Evolutionary conservation across 2,797 vertebrate species (phyloP).

Genomic region (Chaetophractus vellerosus): DNA sequence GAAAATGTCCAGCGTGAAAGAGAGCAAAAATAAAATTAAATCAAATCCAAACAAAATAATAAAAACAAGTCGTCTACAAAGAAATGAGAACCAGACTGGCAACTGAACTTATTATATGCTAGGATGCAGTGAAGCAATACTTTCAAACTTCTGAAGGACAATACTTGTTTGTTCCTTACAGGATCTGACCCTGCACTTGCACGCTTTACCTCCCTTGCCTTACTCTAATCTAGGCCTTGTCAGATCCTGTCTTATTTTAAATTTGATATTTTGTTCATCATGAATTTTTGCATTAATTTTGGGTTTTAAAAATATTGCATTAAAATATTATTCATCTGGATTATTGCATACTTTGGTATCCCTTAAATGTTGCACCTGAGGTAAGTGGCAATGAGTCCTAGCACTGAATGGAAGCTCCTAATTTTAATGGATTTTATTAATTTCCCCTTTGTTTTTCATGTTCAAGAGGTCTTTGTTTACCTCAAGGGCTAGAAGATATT

Average conservation of each 20-base stretch:
- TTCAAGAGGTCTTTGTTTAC: neutral
- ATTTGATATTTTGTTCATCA: neutral
- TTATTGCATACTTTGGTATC: neutral
- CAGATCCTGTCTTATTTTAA: neutral
- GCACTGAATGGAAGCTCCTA: neutral
- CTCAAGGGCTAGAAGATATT: neutral
- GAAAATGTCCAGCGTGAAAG: neutral
- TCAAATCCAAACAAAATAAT: neutral
- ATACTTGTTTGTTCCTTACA: neutral
- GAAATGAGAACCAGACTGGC: neutral
- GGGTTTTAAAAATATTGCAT: neutral
- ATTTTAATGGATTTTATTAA: neutral
- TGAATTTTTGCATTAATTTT: neutral
- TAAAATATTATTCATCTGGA: neutral
- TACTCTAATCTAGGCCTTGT: neutral
- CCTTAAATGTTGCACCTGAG: neutral
- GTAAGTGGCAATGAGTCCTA: neutral
- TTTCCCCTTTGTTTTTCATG: neutral
- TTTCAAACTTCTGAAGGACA: neutral
- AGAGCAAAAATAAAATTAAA: neutral
- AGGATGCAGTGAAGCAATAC: neutral
- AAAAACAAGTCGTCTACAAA: neutral
- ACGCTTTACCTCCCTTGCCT: rapidly evolving
- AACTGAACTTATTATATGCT: neutral
- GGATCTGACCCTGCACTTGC: neutral